Evolutionary conservation across 2,113 vertebrate species (phyloP), one percentile per base, ranked within the genome.

Genomic region (Elaphurus davidianus): DNA sequence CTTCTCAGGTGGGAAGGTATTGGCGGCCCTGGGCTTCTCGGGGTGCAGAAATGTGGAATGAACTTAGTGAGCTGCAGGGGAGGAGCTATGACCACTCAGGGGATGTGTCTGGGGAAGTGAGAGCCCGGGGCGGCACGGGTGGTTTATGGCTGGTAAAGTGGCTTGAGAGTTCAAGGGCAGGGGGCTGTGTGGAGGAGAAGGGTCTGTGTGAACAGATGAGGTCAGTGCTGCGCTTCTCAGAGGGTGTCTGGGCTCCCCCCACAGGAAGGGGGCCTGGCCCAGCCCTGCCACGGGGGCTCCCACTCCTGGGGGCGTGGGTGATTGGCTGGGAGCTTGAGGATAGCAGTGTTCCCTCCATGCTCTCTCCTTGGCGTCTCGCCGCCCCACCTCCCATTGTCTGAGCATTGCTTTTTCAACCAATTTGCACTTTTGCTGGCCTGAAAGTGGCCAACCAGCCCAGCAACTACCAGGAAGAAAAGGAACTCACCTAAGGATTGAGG

Each of bases 61-160:
- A 67, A 67, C 33, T 5, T n/a, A 19, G 33, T 40, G n/a, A 71
- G 19, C n/a, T 23, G 4, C 1, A 5, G n/a, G 0, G 19, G 19
- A 36, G 9, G n/a, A 36, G 17, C 15, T 21, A 17, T 23, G 19
- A 21, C 67, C n/a, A 0, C 67, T 6, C 12, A 71, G 67, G 19
- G 67, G 17, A 71, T 67, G 16, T 23, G 4, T 23, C 19, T 40
- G 19, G 4, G n/a, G n/a, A 71, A 40, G 19, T 5, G 5, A 40
- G 19, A 11, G 19, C 67, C 19, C 0, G 0, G 2, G 64, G 67
- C 0, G 0, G 67, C 67, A 23, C 1, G 10, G n/a, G n/a, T 40
- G 67, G 67, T 71, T 40, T 5, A 6, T 67, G 10, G n/a, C n/a
- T 71, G 67, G n/a, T 40, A 23, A 40, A 71, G n/a, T 0, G 19